Base-by-base conservation (phyloP, 2,797 vertebrate species). In the Rhinichthys osculus region DNA sequence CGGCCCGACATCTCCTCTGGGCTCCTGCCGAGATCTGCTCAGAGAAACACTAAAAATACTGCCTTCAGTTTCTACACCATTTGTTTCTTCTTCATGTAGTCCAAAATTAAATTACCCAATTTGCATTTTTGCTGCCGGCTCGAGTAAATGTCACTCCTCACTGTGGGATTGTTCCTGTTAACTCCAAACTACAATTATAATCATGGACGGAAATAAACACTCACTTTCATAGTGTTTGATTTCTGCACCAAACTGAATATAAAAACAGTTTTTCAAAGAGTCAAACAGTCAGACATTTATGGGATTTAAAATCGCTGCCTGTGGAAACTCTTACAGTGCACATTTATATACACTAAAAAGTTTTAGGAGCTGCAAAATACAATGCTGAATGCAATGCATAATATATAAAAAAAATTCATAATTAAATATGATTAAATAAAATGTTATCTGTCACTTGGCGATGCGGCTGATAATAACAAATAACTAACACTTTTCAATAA, bases 101-200 rank as follows among this genome's bases (percentile, higher is more conserved):
- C 7, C 30, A 38, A 64, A 59, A 73, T 66, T 11, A 74, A 83
- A 76, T 76, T 50, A 59, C 35, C 50, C 50, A 2, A 57, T 84
- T 70, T 54, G 62, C 73, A 70, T 59, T 54, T 78, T 19, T 40
- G 42, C 64, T 30, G 47, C 62, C 4, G 73, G 83, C 62, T 33
- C 16, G 21, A 54, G 62, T 78, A 84, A 84, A 78, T 78, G 83
- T 85, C 76, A 85, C 66, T 33, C 52, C 52, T 44, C 66, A 83
- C 42, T 4, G 14, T 19, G 27, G 21, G 57, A 74, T n/a, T 33
- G 19, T 21, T 44, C 73, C 50, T 44, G 64, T 69, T 67, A 14
- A 50, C 62, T 67, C 23, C 10, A 27, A 17, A 7, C 72, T 50
- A 30, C 27, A 17, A 16, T 66, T 42, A 78, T 59, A 70, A 71